Percentiles rank a stretch among this genome's conserved stretches.
These are phyloP conservation scores for Antheraea mylitta DNA, from an alignment of 1,140 invertebrate genomes.

Conservation along the genomic window DNA sequence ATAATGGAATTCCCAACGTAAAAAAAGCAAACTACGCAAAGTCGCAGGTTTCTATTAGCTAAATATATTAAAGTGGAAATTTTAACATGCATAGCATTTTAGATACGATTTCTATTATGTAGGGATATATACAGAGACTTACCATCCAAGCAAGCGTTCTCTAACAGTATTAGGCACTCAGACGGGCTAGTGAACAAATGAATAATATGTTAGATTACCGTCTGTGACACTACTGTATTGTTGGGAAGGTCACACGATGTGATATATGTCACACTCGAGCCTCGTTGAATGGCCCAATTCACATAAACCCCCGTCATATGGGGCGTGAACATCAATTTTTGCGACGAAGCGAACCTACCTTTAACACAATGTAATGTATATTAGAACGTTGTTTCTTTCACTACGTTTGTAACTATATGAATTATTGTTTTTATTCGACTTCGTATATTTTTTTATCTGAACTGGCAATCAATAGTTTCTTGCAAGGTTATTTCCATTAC, in stretches of 20 bases:
- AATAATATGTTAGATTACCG: slow-evolving; percentile 22
- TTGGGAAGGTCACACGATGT: slow-evolving; percentile 7
- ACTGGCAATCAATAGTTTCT: too few relatives aligned
- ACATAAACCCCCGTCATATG: background rate
- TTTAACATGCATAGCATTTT: too few relatives aligned
- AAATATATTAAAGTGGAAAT: too few relatives aligned
- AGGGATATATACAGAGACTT: background rate
- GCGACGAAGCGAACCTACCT: background rate
- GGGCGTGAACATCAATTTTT: background rate
- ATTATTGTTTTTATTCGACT: too few relatives aligned
- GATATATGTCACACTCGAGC: slow-evolving; percentile 5
- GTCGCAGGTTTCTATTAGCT: too few relatives aligned
- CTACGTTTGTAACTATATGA: too few relatives aligned
- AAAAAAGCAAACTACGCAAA: too few relatives aligned
- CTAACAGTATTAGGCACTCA: slow-evolving; percentile 4
- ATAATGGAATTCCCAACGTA: too few relatives aligned
- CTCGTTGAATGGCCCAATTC: background rate
- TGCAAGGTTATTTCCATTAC: too few relatives aligned
- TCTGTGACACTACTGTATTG: slow-evolving; percentile 16
- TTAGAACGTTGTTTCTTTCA: background rate
- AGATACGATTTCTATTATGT: too few relatives aligned
- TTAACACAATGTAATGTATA: slow-evolving; percentile 10
- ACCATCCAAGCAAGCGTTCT: background rate
- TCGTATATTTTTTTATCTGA: too few relatives aligned
- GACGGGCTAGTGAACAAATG: slow-evolving; percentile 1